phyloP scores from a whole-genome alignment of 2,888 invertebrate genomes.

The Coenonympha arcania region DNA sequence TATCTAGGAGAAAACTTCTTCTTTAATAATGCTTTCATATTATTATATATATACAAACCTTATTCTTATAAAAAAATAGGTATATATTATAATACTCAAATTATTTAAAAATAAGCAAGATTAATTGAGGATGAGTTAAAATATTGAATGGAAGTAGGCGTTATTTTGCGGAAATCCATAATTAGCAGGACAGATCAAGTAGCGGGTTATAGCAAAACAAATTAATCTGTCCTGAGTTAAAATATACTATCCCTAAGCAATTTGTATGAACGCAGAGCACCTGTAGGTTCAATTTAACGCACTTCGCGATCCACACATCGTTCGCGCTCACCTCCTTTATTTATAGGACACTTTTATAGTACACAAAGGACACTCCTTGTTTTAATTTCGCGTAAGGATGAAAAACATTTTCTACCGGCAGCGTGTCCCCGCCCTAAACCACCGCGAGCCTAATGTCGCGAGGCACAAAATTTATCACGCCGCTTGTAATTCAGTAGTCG shows the following conservation, averaged over 20 bases:
- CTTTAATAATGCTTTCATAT: too few species aligned
- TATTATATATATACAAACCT: too few species aligned
- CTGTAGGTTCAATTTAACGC: constrained; percentile 8
- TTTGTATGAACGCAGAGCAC: not conserved
- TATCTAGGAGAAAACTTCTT: too few species aligned
- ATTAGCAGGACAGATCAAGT: too few species aligned
- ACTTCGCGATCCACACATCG: constrained; percentile 11
- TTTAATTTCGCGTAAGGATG: constrained; percentile 65
- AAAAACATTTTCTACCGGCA: constrained; percentile 49
- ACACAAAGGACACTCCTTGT: constrained; percentile 63
- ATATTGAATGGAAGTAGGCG: too few species aligned
- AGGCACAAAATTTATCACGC: constrained; percentile 71
- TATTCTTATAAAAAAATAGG: too few species aligned
- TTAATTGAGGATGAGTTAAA: too few species aligned
- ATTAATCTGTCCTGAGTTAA: too few species aligned
- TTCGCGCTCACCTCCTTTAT: constrained; percentile 13
- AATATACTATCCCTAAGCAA: constrained; percentile 3
- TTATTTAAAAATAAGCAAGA: too few species aligned
- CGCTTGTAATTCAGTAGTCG: constrained; percentile 65
- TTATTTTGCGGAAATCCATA: too few species aligned
- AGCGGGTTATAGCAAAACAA: too few species aligned
- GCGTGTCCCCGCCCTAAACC: constrained; percentile 42
- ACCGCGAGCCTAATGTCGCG: constrained; percentile 63
- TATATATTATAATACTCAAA: too few species aligned
- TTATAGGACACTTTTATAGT: constrained; percentile 55